These are phyloP conservation scores for Onychorhynchus coronatus DNA, from an alignment of 2,113 vertebrate species.

Conservation along the genomic window DNA sequence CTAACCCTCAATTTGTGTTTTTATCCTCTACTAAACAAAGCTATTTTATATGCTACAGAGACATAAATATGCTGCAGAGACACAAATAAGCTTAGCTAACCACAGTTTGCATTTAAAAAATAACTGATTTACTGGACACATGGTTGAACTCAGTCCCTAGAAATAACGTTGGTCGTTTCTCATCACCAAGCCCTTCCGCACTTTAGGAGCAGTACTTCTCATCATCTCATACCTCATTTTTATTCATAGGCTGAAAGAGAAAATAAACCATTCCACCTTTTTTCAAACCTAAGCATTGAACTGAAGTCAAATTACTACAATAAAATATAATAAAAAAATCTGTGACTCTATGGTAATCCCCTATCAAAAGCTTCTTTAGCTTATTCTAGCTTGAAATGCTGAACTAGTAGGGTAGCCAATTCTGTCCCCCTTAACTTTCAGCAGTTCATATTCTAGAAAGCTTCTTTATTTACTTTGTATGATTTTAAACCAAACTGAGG, in stretches of 20 bases:
- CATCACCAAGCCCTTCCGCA: neutral
- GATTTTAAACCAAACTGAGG: neutral
- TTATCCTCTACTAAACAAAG: constrained; percentile 7
- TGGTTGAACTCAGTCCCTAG: neutral
- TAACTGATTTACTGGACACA: neutral
- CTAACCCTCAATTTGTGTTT: neutral
- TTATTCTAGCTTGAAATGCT: neutral
- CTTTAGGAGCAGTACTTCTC: neutral
- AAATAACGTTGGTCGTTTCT: neutral
- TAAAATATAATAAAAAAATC: neutral
- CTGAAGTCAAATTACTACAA: neutral
- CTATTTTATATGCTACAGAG: neutral
- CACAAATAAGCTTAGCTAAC: neutral
- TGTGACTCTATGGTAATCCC: neutral
- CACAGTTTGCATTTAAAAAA: neutral
- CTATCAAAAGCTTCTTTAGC: neutral
- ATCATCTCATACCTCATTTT: constrained; percentile 2
- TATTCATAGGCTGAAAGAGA: neutral
- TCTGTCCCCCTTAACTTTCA: neutral
- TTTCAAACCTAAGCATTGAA: neutral
- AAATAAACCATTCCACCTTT: constrained; percentile 2
- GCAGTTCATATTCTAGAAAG: neutral
- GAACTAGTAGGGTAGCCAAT: neutral
- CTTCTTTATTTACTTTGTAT: neutral
- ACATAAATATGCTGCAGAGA: neutral